Conservation (phyloP, 2,888 invertebrate genomes). For the Pandemis cinnamomeana region DNA sequence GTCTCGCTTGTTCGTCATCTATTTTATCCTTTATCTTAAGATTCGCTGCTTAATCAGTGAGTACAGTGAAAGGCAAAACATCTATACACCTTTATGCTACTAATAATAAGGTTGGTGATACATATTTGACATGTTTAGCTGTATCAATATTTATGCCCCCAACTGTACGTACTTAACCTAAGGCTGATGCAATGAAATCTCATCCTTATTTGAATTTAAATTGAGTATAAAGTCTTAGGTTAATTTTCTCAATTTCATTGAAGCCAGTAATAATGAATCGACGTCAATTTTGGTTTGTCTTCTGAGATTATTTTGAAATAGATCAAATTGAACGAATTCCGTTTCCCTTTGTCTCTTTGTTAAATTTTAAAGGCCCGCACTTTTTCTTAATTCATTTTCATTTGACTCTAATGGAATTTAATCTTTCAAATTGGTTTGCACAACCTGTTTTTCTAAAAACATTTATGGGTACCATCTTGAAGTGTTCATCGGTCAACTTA, state of each 20-base stretch:
- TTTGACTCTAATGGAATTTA: neutral
- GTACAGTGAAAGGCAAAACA: no score
- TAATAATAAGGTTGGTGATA: no score
- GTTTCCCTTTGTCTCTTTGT: neutral
- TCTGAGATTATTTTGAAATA: neutral
- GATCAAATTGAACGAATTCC: neutral
- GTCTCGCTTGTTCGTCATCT: constrained; percentile 6
- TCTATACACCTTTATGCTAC: no score
- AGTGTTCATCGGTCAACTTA: neutral
- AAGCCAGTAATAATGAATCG: no score
- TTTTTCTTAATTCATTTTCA: neutral
- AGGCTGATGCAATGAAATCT: no score
- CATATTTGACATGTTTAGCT: no score
- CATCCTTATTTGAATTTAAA: no score
- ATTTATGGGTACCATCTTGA: neutral
- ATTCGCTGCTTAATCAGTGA: neutral
- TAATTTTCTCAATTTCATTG: neutral
- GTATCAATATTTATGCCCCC: no score
- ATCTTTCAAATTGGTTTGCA: neutral
- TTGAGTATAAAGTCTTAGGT: neutral
- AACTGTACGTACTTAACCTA: no score
- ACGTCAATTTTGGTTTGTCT: neutral
- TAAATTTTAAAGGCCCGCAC: neutral
- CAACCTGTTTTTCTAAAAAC: neutral
- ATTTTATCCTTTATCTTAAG: neutral